These are phyloP conservation scores for Bufotes viridis DNA, from an alignment of 2,797 vertebrate species.

Conservation along the genomic window DNA sequence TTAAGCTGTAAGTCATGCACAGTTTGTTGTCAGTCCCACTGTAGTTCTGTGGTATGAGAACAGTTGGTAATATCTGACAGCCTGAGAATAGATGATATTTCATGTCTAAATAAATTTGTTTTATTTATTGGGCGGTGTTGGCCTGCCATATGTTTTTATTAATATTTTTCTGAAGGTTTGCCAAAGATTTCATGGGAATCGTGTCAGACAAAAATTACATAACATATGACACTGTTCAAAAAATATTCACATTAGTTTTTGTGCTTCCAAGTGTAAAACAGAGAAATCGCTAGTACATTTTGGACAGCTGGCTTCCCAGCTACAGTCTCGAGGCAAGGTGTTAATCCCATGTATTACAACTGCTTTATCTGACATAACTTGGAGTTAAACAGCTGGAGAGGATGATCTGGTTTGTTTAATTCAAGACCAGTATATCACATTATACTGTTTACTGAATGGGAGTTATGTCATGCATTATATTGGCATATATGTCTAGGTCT, in stretches of 20 bases:
- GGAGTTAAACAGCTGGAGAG: background rate
- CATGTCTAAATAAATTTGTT: constrained; percentile 59
- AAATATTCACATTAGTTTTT: constrained; percentile 48
- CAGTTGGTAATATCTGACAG: constrained; percentile 58
- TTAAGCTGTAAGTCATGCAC: constrained; percentile 37
- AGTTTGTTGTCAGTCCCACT: constrained; percentile 42
- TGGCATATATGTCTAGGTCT: background rate
- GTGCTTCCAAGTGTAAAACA: background rate
- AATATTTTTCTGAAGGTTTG: constrained; percentile 52
- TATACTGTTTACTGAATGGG: background rate
- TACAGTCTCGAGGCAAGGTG: constrained; percentile 10
- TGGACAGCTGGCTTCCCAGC: background rate
- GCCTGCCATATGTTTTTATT: constrained; percentile 59
- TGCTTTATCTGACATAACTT: background rate
- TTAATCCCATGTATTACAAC: background rate
- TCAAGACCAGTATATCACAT: background rate
- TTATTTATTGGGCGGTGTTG: constrained; percentile 56
- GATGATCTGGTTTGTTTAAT: background rate
- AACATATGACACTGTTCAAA: constrained; percentile 53
- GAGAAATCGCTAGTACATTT: background rate
- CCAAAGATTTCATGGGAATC: constrained; percentile 54
- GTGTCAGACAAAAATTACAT: constrained; percentile 58
- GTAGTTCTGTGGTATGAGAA: constrained; percentile 39
- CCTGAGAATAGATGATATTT: constrained; percentile 48
- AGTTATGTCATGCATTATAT: background rate